These are phyloP conservation scores for Myotis lucifugus DNA, from an alignment of 2,113 vertebrate genomes.

Conservation along the genomic window DNA sequence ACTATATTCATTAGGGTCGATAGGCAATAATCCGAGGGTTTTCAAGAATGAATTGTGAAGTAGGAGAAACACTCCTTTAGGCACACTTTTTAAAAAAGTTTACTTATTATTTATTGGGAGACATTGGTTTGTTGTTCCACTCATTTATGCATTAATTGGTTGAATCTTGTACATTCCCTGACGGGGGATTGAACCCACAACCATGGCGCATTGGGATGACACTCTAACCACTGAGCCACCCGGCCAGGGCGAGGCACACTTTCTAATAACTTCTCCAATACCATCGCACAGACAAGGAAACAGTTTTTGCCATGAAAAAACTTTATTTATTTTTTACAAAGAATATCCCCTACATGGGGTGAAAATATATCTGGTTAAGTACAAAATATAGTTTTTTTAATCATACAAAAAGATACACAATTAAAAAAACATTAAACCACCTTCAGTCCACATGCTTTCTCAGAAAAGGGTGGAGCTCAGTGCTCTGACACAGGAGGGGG, in stretches of 20 bases:
- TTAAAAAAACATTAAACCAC: constrained; percentile 64
- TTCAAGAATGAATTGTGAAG: background rate
- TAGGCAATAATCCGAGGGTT: background rate
- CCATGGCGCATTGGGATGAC: background rate
- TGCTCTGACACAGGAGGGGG: constrained; percentile 62
- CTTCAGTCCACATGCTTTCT: constrained; percentile 51
- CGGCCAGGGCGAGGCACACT: too few relatives aligned
- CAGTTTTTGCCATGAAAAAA: constrained; percentile 51
- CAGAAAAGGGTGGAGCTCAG: constrained; percentile 57
- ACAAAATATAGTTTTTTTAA: constrained; percentile 76
- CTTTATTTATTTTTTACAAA: constrained; percentile 68
- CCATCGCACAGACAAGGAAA: background rate
- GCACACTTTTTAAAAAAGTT: background rate
- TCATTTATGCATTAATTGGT: background rate
- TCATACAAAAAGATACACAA: constrained; percentile 78
- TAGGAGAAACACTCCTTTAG: background rate
- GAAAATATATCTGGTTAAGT: constrained; percentile 75
- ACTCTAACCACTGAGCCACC: too few relatives aligned
- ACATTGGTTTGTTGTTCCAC: background rate
- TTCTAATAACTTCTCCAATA: background rate
- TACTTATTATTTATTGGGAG: too few relatives aligned
- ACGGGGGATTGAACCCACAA: background rate
- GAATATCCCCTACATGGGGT: constrained; percentile 37
- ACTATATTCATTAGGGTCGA: background rate
- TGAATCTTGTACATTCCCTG: background rate